phyloP scores from a whole-genome alignment of 1,140 invertebrate species.

The Plodia interpunctella region DNA sequence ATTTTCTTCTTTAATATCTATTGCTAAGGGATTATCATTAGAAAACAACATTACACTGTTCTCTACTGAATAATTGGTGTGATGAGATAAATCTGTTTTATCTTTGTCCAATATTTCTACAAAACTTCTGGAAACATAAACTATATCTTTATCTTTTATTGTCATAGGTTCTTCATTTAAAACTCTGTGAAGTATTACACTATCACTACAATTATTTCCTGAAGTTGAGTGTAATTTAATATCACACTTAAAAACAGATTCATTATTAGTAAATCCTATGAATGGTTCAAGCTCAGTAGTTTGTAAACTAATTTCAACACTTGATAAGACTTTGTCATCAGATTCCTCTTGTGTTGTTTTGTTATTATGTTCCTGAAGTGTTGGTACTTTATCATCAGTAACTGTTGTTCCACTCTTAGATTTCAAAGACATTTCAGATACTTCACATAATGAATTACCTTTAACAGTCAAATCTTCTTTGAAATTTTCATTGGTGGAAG shows the following conservation, averaged over 20 bases:
- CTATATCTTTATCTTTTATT: background rate
- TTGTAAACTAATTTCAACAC: slow-evolving; percentile 20
- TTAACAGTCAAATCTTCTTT: background rate
- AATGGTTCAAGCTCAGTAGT: slow-evolving; percentile 45
- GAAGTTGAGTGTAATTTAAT: background rate
- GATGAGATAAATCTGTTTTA: background rate
- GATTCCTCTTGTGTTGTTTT: background rate
- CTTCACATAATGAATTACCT: background rate
- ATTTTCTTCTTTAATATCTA: background rate
- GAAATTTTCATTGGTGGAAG: background rate
- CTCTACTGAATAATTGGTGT: background rate
- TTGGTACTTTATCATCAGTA: background rate
- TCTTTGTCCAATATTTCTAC: background rate
- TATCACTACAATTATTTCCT: background rate
- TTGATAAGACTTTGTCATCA: slow-evolving; percentile 16
- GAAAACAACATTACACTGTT: background rate
- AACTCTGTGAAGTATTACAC: background rate
- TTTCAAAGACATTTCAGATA: background rate
- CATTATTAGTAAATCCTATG: slow-evolving; percentile 37
- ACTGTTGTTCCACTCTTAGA: background rate
- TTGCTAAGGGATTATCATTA: background rate
- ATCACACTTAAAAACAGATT: background rate
- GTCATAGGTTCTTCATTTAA: no score
- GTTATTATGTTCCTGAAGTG: background rate
- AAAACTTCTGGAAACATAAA: background rate